These are phyloP conservation scores for Tholera decimalis DNA, from an alignment of 2,888 invertebrate genomes.

Conservation along the genomic window DNA sequence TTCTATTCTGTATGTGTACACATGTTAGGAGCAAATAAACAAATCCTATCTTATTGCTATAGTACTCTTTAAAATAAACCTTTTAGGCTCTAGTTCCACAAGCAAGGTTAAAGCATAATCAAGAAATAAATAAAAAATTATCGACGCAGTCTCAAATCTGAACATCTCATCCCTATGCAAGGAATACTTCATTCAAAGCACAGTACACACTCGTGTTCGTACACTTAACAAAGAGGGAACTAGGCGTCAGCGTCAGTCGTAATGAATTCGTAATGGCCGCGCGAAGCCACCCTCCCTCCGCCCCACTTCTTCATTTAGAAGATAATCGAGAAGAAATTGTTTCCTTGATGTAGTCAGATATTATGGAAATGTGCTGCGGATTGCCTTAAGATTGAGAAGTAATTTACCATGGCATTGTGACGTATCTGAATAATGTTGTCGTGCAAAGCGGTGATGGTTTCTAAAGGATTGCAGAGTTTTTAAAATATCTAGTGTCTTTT, in stretches of 20 bases:
- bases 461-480: neutral
- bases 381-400: slow-evolving; percentile 30
- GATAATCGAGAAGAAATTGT: slow-evolving; percentile 48
- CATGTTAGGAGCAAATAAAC: too few relatives aligned
- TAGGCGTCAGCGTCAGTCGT: slow-evolving; percentile 26
- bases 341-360: slow-evolving; percentile 37
- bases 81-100: too few relatives aligned
- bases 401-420: slow-evolving; percentile 10
- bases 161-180: neutral
- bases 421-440: slow-evolving; percentile 21
- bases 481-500: neutral
- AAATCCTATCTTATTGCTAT: too few relatives aligned
- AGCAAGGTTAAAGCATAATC: too few relatives aligned
- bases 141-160: neutral
- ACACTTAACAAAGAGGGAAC: slow-evolving; percentile 20
- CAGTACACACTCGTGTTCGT: slow-evolving; percentile 28
- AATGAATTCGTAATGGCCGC: slow-evolving; percentile 55
- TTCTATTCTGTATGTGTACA: too few relatives aligned
- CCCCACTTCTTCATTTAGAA: slow-evolving; percentile 35
- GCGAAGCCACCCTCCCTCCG: neutral
- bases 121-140: too few relatives aligned
- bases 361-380: slow-evolving; percentile 36
- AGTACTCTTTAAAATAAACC: too few relatives aligned
- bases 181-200: slow-evolving; percentile 38
- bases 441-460: neutral